Base-by-base conservation (phyloP, 2,888 invertebrate genomes). In the Dynastes tityus region DNA sequence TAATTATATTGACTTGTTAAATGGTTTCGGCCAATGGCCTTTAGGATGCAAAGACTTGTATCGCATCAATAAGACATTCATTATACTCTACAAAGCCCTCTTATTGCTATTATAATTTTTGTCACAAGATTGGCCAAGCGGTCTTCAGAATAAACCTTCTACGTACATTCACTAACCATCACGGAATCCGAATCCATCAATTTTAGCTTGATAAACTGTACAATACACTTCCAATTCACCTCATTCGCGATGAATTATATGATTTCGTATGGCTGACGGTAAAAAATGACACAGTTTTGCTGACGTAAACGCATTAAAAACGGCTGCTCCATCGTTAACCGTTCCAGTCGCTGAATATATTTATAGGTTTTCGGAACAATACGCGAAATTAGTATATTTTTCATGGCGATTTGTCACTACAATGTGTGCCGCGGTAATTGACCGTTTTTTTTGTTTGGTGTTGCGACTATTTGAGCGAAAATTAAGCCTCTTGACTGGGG, bases 321-420 rank as follows among this genome's bases (percentile, higher is more conserved):
- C 22, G 29, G 29, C 4, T 13, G 45, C 11, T 11, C 45, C 32
- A 32, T 6, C 64, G 32, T n/a, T 6, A 64, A 64, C 29, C 16
- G n/a, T 55, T 64, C 29, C 64, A 8, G 29, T 13, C 64, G 8
- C 9, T 37, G 32, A n/a, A 64, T 67, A 67, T 67, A 67, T 67
- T 67, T 67, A 67, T 49, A 27, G 67, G 45, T 45, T 67, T 67
- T 49, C 22, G 27, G 67, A 27, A 67, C 67, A 67, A 49, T 49
- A 49, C 45, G 67, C 27, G 67, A 67, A 67, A 67, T 67, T 49
- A 67, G 45, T 67, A 45, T 49, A 67, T 67, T 49, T 67, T 67
- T 67, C 67, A 67, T 45, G 22, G 45, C 67, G 45, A 67, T 67
- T 67, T 67, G 67, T 67, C 67, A 67, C 67, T 67, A 45, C 67